Percentiles rank a stretch among this genome's conserved stretches.
Conservation (phyloP, 2,888 invertebrate species). For the Ophioninae sp. region DNA sequence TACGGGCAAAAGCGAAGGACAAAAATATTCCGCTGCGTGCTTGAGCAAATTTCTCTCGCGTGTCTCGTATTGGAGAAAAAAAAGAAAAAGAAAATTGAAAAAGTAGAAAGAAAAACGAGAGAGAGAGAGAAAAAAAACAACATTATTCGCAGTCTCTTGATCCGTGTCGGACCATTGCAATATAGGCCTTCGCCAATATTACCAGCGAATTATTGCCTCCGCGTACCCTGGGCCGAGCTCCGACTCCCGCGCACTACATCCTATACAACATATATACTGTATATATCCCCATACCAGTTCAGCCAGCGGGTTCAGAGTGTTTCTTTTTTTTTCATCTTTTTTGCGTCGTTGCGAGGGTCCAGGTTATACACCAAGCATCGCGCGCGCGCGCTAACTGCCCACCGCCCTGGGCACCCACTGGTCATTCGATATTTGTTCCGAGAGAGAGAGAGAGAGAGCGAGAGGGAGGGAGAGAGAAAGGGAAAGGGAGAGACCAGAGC, state of each 20-base stretch:
- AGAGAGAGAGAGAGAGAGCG: slow-evolving; percentile 17
- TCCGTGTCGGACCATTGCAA: slow-evolving; percentile 54
- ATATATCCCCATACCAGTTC: slow-evolving; percentile 51
- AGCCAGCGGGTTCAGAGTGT: slow-evolving; percentile 49
- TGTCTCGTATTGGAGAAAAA: slow-evolving; percentile 38
- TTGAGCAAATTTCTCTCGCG: slow-evolving; percentile 57
- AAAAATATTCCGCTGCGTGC: slow-evolving; percentile 40
- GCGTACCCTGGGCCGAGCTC: slow-evolving; percentile 48
- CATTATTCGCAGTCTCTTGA: slow-evolving; percentile 46
- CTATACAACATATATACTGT: slow-evolving; percentile 22
- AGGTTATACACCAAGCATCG: slow-evolving; percentile 57
- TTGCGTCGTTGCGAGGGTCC: slow-evolving; percentile 62
- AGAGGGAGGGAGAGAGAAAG: no score
- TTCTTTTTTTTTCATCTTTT: slow-evolving; percentile 40
- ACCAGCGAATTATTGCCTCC: slow-evolving; percentile 62
- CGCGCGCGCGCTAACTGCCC: slow-evolving; percentile 62
- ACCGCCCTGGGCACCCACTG: slow-evolving; percentile 63
- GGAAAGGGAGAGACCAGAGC: slow-evolving; percentile 16
- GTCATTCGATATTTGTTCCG: slow-evolving; percentile 68
- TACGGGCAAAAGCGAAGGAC: slow-evolving; percentile 34
- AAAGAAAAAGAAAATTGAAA: slow-evolving; percentile 10
- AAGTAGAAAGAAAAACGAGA: no score
- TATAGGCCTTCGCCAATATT: slow-evolving; percentile 61
- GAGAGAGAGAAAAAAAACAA: slow-evolving; percentile 12
- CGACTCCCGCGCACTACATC: slow-evolving; percentile 59